Conservation (phyloP, 2,113 vertebrate genomes). For the Platysternon megacephalum region DNA sequence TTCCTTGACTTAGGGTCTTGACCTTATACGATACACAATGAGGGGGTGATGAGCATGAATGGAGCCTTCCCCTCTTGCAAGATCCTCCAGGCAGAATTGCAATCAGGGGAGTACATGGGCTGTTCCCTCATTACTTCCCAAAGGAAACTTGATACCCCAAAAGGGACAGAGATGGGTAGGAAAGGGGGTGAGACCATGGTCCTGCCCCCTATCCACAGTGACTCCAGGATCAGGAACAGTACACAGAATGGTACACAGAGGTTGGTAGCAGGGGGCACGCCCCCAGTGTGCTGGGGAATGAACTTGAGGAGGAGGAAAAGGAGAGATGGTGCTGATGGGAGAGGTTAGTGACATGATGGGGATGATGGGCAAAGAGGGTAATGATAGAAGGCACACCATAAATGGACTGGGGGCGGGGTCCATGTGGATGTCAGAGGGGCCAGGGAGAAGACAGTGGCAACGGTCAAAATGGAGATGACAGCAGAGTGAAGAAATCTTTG, state of each 20-base stretch:
- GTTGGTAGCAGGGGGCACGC: fast-evolving
- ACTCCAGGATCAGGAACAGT: not conserved
- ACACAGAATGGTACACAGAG: not conserved
- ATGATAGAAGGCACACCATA: not conserved
- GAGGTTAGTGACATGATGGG: not conserved
- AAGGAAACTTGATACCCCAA: not conserved
- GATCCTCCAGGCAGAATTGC: fast-evolving
- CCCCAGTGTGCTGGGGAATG: not conserved
- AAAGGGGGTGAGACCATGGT: not conserved
- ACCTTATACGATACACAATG: not conserved
- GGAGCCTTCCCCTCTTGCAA: not conserved
- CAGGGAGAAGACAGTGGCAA: not conserved
- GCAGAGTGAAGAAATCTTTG: not conserved
- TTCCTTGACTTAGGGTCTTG: not conserved
- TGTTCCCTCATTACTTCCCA: not conserved
- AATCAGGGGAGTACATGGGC: not conserved
- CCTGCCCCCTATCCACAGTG: not conserved
- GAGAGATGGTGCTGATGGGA: not conserved
- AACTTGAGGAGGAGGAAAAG: not conserved
- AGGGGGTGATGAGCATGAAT: not conserved
- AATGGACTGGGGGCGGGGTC: not conserved
- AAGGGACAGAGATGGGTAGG: not conserved
- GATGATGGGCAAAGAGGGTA: not conserved
- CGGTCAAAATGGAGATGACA: not conserved
- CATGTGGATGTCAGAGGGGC: not conserved